A percentile compares a stretch with the other conserved stretches of the same genome.
Conservation (phyloP, 2,797 vertebrate genomes). For the Lagothrix lagotricha region DNA sequence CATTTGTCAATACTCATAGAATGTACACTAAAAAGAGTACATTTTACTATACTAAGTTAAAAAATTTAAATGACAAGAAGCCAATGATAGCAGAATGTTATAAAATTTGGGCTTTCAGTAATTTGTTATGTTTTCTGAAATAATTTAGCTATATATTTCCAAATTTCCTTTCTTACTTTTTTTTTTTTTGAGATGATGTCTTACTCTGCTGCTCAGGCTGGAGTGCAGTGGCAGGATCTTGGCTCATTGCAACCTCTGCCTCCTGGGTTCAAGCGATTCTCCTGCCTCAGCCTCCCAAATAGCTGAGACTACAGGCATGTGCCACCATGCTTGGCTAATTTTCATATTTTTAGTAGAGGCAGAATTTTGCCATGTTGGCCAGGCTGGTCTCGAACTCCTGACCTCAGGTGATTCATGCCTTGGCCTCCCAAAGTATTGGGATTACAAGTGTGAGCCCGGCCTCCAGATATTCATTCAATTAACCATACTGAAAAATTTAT, state of each 20-base stretch:
- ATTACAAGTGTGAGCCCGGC: not conserved
- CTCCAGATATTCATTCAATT: not conserved
- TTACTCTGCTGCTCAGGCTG: no score
- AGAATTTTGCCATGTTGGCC: no score
- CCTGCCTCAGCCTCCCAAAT: not conserved
- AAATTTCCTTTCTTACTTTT: not conserved
- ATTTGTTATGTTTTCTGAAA: not conserved
- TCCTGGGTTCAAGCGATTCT: not conserved
- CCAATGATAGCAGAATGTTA: not conserved
- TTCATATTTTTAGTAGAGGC: no score
- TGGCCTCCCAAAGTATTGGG: no score
- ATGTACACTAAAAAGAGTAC: not conserved
- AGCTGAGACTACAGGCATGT: not conserved
- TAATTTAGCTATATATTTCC: not conserved
- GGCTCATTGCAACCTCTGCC: not conserved
- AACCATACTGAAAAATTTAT: not conserved
- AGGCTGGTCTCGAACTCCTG: rapidly evolving
- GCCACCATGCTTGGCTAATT: no score
- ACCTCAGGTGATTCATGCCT: no score
- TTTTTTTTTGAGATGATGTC: no score
- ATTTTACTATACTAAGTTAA: conserved; percentile 2
- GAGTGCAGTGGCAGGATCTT: no score
- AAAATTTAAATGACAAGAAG: not conserved
- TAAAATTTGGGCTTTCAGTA: not conserved
- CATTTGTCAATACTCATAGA: not conserved